Conservation (phyloP, 2,888 invertebrate species). For the Tanytarsus gracilentus region DNA sequence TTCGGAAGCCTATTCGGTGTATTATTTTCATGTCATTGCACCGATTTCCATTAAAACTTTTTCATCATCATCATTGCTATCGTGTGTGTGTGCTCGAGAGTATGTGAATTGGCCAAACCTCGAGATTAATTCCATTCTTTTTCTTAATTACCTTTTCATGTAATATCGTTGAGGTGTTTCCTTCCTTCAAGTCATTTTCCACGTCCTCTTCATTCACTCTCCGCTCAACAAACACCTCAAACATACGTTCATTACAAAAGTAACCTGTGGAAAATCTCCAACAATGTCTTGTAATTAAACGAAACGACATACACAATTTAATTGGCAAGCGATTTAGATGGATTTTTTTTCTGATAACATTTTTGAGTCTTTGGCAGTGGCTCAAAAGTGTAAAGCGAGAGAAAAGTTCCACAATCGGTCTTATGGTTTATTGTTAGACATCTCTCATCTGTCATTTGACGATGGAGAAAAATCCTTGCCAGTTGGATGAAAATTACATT, state of each 20-base stretch:
- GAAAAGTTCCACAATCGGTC: too few relatives aligned
- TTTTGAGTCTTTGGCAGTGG: too few relatives aligned
- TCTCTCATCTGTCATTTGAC: too few relatives aligned
- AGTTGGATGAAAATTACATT: too few relatives aligned
- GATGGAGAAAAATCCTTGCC: too few relatives aligned
- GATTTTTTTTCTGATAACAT: too few relatives aligned
- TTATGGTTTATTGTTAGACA: too few relatives aligned
- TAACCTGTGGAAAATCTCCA: background rate
- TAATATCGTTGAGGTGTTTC: conserved; percentile 10
- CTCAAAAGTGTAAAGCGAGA: too few relatives aligned
- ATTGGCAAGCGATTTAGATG: background rate
- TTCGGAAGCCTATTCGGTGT: background rate
- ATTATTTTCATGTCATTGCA: background rate
- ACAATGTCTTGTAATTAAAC: background rate
- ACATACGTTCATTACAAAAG: background rate
- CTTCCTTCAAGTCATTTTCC: background rate
- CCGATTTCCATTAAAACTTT: too few relatives aligned
- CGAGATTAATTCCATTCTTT: conserved; percentile 1
- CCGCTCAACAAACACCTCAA: background rate
- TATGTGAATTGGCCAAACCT: background rate
- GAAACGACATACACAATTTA: background rate
- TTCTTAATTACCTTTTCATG: conserved; percentile 15
- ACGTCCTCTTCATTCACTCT: background rate
- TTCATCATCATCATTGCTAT: too few relatives aligned
- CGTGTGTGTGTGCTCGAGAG: too few relatives aligned